phyloP scores from a whole-genome alignment of 1,140 invertebrate genomes.

The Bombus consobrinus region DNA sequence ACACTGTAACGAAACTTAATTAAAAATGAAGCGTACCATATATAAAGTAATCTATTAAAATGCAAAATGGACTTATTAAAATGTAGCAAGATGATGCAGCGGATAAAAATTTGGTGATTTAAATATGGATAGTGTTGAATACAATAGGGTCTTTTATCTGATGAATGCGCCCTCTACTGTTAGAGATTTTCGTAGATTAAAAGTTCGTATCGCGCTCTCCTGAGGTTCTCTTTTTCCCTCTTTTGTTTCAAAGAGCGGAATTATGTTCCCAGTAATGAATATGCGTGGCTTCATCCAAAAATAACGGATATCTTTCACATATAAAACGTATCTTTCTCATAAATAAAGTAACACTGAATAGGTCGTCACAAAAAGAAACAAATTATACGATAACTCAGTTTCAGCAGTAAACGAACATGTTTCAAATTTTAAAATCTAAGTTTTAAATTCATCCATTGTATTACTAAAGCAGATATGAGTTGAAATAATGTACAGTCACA shows the following conservation, averaged over 20 bases:
- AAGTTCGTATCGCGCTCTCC: conserved; percentile 14
- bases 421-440: not conserved
- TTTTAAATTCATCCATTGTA: not conserved
- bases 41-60: not conserved
- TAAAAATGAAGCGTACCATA: not conserved
- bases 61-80: conserved; percentile 7
- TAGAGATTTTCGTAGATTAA: conserved; percentile 22
- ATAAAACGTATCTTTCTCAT: not conserved
- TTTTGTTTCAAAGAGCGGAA: not conserved
- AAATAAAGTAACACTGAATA: not conserved
- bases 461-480: too few species aligned
- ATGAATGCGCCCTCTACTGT: conserved; percentile 2
- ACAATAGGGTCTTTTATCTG: conserved; percentile 28
- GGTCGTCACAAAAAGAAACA: not conserved
- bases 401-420: too few species aligned
- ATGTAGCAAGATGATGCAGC: not conserved
- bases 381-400: not conserved
- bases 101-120: conserved; percentile 21
- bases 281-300: not conserved
- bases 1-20: not conserved
- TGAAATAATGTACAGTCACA: too few species aligned
- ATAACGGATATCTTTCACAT: not conserved
- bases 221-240: not conserved
- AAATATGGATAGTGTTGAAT: conserved; percentile 23
- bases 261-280: conserved; percentile 6